Evolutionary conservation across 2,113 vertebrate genomes (phyloP).

Genomic region (Eupsittula cactorum): DNA sequence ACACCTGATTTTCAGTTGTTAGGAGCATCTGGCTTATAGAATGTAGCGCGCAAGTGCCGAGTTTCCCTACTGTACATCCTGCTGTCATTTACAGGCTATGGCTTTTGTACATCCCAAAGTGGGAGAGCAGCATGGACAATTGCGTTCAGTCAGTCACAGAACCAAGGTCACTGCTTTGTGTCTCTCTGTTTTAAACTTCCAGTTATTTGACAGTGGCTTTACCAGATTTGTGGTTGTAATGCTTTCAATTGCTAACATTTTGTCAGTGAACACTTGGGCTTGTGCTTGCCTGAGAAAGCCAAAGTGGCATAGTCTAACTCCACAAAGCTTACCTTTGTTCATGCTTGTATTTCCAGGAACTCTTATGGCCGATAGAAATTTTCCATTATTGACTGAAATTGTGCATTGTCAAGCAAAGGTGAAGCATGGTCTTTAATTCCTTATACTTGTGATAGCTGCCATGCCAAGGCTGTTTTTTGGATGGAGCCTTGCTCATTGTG

Average conservation of each 20-base stretch:
- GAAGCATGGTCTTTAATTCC: neutral
- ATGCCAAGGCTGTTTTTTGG: neutral
- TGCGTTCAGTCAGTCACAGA: neutral
- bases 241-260: neutral
- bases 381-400: neutral
- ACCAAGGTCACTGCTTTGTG: neutral
- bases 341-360: neutral
- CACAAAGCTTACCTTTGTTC: neutral
- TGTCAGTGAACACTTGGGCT: neutral
- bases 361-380: neutral
- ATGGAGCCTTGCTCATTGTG: neutral
- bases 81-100: neutral
- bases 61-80: accelerated
- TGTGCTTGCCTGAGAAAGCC: neutral
- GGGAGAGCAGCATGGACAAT: neutral
- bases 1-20: neutral
- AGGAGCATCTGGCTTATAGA: neutral
- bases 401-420: neutral
- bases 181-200: neutral
- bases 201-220: neutral
- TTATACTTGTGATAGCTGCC: neutral
- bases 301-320: neutral
- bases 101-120: neutral
- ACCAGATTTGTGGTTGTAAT: neutral
- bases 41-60: accelerated